Conservation (phyloP, 64 coral and sea anemone genomes). For the Montipora capricornis region DNA sequence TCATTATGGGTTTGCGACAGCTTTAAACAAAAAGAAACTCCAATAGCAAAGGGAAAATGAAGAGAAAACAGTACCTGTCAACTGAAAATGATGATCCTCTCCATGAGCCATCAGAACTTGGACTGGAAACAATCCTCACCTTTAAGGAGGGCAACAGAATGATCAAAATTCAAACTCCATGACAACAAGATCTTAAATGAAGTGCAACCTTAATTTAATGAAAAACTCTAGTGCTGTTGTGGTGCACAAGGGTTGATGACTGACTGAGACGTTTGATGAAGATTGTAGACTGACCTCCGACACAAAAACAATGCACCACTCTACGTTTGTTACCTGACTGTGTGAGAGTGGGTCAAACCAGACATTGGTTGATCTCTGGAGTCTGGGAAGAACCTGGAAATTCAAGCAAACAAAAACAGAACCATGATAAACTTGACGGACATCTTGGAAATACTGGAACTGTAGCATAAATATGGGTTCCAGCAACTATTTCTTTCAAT, state of each 20-base stretch:
- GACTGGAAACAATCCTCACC: constrained; percentile 89
- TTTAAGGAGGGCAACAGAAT: constrained; percentile 12
- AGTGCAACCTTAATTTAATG: no score
- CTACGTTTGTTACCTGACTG: constrained; percentile 63
- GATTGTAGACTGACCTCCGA: no score
- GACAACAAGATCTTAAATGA: no score
- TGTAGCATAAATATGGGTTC: no score
- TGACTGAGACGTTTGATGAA: not conserved
- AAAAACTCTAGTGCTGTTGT: no score
- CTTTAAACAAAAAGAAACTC: not conserved
- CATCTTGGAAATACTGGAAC: no score
- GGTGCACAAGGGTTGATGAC: not conserved
- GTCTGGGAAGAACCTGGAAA: constrained; percentile 58
- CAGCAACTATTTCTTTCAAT: no score
- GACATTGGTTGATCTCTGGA: constrained; percentile 47
- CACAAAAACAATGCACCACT: no score
- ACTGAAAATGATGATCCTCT: constrained; percentile 94
- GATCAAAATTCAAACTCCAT: not conserved
- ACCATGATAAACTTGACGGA: no score
- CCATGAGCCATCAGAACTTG: constrained; percentile 91
- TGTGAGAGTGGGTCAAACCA: constrained; percentile 87
- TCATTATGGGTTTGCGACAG: not conserved
- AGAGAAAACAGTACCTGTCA: constrained; percentile 68
- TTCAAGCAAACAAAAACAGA: not conserved
- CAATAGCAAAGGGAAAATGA: not conserved